Conservation (phyloP, 2,888 invertebrate species). For the Daptonema setosum region DNA sequence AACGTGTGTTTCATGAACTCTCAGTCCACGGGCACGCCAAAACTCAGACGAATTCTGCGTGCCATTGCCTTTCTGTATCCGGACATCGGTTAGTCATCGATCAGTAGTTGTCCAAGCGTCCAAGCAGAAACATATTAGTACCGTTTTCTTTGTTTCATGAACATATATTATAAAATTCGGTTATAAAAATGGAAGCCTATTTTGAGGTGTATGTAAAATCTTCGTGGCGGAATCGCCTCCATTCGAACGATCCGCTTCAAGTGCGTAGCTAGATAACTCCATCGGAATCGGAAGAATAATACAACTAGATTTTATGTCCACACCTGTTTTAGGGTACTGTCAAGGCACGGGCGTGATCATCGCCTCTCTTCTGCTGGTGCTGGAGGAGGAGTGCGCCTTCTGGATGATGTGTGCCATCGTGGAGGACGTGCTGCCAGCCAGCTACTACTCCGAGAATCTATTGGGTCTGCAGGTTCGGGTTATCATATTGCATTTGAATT, state of each 20-base stretch:
- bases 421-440: constrained; percentile 89
- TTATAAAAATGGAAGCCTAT: no score
- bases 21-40: constrained; percentile 72
- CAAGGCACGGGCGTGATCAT: constrained; percentile 42
- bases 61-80: constrained; percentile 85
- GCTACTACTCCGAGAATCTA: constrained; percentile 81
- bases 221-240: no score
- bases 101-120: background rate
- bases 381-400: constrained; percentile 95
- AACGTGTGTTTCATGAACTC: constrained; percentile 86
- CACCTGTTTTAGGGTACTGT: constrained; percentile 3
- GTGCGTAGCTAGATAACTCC: no score
- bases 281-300: no score
- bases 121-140: no score
- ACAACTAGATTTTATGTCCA: background rate
- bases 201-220: no score
- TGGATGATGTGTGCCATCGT: constrained; percentile 97
- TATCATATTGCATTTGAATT: background rate
- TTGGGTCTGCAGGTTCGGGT: constrained; percentile 37
- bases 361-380: constrained; percentile 64
- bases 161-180: no score
- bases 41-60: constrained; percentile 63
- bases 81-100: constrained; percentile 55
- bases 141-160: no score
- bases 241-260: no score